These are phyloP conservation scores for Tiliacea aurago DNA, from an alignment of 2,888 invertebrate genomes.

Conservation along the genomic window DNA sequence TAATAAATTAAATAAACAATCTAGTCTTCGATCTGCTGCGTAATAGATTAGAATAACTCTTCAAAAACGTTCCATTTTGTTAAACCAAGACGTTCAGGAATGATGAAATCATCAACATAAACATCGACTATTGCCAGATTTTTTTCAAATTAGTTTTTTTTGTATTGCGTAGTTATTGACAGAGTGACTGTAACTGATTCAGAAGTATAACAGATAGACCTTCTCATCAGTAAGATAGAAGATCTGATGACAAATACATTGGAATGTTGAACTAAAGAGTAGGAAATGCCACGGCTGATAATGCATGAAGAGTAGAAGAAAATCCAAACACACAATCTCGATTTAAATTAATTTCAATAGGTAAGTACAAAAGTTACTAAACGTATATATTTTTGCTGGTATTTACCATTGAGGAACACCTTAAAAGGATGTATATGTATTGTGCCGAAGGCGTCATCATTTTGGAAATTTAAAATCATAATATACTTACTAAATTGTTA, in stretches of 20 bases:
- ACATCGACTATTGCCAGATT: not conserved
- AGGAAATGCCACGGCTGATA: not conserved
- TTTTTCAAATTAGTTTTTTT: not conserved
- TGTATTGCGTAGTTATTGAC: constrained; percentile 2
- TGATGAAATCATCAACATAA: constrained; percentile 10
- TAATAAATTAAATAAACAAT: constrained; percentile 18
- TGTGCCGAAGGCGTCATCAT: not conserved
- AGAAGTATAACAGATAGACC: constrained; percentile 5
- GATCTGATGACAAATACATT: constrained; percentile 16
- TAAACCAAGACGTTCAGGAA: not conserved
- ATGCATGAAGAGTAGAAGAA: not conserved
- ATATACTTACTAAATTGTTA: not conserved
- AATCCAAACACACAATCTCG: constrained; percentile 2
- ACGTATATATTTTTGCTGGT: not conserved
- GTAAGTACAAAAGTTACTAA: not conserved
- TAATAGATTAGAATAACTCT: not conserved
- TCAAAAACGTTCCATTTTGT: constrained; percentile 6
- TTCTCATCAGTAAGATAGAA: constrained; percentile 3
- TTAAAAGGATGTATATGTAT: not conserved
- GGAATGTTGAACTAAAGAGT: not conserved
- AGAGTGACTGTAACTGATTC: not conserved
- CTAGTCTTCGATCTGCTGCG: not conserved
- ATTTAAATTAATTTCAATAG: not conserved
- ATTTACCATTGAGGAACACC: not conserved
- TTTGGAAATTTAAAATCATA: not conserved